These are phyloP conservation scores for Tenthredo amoena DNA, from an alignment of 2,888 invertebrate species.

Conservation along the genomic window DNA sequence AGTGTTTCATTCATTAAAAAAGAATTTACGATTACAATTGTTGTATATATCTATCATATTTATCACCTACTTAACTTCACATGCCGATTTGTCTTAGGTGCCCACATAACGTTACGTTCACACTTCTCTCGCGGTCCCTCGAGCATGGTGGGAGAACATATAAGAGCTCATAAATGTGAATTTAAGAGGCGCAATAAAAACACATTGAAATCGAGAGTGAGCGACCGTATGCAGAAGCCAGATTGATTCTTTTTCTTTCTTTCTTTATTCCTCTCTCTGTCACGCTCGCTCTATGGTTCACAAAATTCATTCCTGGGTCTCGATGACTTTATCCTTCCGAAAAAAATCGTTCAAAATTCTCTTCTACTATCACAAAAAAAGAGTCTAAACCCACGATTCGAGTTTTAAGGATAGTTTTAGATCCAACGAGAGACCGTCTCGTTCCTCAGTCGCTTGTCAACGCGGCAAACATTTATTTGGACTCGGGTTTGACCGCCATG, in stretches of 20 bases:
- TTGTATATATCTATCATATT: constrained; percentile 69
- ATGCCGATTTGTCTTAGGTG: constrained; percentile 71
- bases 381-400: background rate
- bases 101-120: constrained; percentile 50
- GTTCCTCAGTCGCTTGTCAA: background rate
- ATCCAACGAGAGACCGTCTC: background rate
- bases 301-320: background rate
- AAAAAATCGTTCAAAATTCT: background rate
- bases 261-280: background rate
- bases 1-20: constrained; percentile 59
- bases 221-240: constrained; percentile 64
- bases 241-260: constrained; percentile 42
- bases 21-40: constrained; percentile 70
- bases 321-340: background rate
- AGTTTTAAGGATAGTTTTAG: background rate
- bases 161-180: constrained; percentile 79
- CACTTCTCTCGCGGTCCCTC: constrained; percentile 53
- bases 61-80: constrained; percentile 71
- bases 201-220: constrained; percentile 78
- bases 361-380: background rate
- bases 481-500: constrained; percentile 18
- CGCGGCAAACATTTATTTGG: constrained; percentile 24
- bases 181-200: constrained; percentile 79
- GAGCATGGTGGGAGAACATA: constrained; percentile 60
- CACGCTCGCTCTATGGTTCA: background rate